phyloP scores from a whole-genome alignment of 2,888 invertebrate genomes.

The Nephrotoma guestfalica region DNA sequence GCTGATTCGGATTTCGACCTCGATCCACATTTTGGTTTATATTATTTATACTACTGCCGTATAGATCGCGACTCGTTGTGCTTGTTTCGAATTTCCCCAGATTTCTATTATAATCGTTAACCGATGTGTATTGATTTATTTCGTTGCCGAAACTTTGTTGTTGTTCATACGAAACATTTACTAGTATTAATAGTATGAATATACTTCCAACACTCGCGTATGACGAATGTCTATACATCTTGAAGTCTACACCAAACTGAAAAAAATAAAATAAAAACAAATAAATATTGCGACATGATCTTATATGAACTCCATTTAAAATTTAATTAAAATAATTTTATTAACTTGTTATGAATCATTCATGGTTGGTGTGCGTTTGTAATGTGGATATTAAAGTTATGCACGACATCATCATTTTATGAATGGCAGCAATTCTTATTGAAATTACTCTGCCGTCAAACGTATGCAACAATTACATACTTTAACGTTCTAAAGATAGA shows the following conservation, averaged over 20 bases:
- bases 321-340: neutral
- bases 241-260: neutral
- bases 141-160: neutral
- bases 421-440: neutral
- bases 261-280: neutral
- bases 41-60: neutral
- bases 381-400: neutral
- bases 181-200: neutral
- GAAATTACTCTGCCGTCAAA: neutral
- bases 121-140: neutral
- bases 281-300: neutral
- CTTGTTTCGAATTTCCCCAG: neutral
- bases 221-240: neutral
- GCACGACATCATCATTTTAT: neutral
- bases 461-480: neutral
- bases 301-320: neutral
- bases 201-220: neutral
- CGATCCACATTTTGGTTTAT: neutral
- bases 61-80: neutral
- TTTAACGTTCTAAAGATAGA: neutral
- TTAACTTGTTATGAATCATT: neutral
- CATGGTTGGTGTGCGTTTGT: neutral
- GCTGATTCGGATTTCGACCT: neutral
- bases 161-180: neutral
- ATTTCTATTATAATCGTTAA: neutral